Evolutionary conservation across 2,888 invertebrate species (phyloP).

Genomic region (Lepeophtheirus nordmannii): DNA sequence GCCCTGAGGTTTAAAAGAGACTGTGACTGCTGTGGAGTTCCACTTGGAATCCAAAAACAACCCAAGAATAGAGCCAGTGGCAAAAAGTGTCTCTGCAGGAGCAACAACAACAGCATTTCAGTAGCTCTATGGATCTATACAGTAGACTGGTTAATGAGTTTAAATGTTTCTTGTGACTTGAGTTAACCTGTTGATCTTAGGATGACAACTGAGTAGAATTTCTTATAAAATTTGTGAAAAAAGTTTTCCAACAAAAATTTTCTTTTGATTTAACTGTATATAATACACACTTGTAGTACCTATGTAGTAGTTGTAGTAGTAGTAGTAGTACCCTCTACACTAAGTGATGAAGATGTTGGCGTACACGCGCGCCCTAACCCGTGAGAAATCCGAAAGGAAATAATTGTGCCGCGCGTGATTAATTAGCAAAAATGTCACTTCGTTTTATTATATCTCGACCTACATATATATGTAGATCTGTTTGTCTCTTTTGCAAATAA

Average conservation of each 20-base stretch:
- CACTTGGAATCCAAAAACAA: neutral
- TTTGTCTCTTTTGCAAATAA: too few relatives aligned
- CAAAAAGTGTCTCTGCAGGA: neutral
- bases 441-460: too few relatives aligned
- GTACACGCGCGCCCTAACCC: neutral
- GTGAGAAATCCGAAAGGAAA: neutral
- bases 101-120: neutral
- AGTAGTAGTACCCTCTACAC: too few relatives aligned
- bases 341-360: too few relatives aligned
- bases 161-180: neutral
- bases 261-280: constrained; percentile 6
- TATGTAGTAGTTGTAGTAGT: too few relatives aligned
- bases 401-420: neutral
- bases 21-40: neutral
- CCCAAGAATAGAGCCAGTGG: neutral
- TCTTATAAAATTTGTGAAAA: neutral
- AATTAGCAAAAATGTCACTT: too few relatives aligned
- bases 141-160: neutral
- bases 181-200: constrained; percentile 3
- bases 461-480: too few relatives aligned
- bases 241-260: neutral
- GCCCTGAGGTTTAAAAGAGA: neutral
- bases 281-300: neutral
- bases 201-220: neutral
- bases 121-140: neutral